A percentile compares a stretch with the other conserved stretches of the same genome.
phyloP scores from a whole-genome alignment of 2,113 vertebrate genomes.

The Abramis brama region DNA sequence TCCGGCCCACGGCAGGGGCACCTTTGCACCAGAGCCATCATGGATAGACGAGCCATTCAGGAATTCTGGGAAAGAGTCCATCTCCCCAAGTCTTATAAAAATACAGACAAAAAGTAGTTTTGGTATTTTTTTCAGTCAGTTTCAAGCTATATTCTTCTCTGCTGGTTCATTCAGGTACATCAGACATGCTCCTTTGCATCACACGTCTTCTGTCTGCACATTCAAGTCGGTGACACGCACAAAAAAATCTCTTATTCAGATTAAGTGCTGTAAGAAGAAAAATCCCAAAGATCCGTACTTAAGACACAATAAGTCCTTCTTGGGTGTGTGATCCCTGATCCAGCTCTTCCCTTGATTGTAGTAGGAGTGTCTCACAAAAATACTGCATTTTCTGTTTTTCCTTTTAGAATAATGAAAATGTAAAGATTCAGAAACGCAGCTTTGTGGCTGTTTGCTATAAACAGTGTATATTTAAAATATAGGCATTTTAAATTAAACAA shows the following conservation, averaged over 20 bases:
- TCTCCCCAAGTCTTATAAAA: background rate
- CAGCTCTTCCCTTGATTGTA: conserved; percentile 54
- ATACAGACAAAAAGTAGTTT: background rate
- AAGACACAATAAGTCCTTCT: conserved; percentile 65
- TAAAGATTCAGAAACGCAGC: background rate
- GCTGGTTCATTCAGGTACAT: background rate
- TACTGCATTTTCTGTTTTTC: background rate
- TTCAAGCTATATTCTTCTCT: background rate
- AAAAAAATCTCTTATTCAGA: conserved; percentile 52
- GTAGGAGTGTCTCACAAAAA: background rate
- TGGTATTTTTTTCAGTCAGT: background rate
- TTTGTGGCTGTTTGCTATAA: background rate
- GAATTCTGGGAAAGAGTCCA: conserved; percentile 19
- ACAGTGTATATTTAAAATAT: too few species aligned
- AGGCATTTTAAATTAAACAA: too few species aligned
- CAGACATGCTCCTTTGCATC: background rate
- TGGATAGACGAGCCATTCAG: conserved; percentile 56
- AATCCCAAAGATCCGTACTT: conserved; percentile 69
- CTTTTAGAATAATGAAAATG: background rate
- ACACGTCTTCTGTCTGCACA: background rate
- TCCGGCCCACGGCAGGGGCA: conserved; percentile 66
- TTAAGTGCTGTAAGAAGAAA: conserved; percentile 64
- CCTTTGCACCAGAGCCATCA: conserved; percentile 48
- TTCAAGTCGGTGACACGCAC: conserved; percentile 9
- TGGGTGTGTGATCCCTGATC: conserved; percentile 66